Percentiles rank a stretch among this genome's conserved stretches.
These are phyloP conservation scores for Otus sunia DNA, from an alignment of 2,113 vertebrate genomes.

Conservation along the genomic window DNA sequence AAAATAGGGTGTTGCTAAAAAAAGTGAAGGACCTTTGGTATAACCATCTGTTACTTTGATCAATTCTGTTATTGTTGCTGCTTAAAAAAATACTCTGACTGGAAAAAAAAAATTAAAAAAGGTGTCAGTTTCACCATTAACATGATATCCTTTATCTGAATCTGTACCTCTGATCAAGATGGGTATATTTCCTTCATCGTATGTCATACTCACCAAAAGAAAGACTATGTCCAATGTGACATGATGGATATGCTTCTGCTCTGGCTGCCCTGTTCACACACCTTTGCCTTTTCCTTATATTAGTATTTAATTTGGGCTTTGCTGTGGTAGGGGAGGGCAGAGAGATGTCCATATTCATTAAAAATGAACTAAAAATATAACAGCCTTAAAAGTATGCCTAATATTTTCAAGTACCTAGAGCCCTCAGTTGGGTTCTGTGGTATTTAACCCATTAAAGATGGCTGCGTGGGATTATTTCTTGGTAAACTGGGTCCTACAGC, in stretches of 20 bases:
- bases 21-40: not conserved
- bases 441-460: not conserved
- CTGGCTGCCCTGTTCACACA: not conserved
- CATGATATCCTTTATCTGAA: not conserved
- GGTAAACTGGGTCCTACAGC: not conserved
- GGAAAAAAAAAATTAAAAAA: not conserved
- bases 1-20: not conserved
- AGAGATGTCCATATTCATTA: not conserved
- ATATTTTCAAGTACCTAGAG: not conserved
- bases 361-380: not conserved
- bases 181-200: not conserved
- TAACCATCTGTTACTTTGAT: not conserved
- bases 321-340: not conserved
- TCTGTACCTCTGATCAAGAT: not conserved
- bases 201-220: not conserved
- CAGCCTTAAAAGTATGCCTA: not conserved
- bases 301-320: not conserved
- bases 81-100: not conserved
- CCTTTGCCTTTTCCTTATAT: not conserved
- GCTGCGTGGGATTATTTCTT: not conserved
- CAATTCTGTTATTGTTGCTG: not conserved
- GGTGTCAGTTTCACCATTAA: not conserved
- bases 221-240: not conserved
- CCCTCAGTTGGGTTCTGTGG: not conserved
- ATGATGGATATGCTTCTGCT: not conserved